Evolutionary conservation across 2,797 vertebrate species (phyloP).

Genomic region (Anomalospiza imberbis): DNA sequence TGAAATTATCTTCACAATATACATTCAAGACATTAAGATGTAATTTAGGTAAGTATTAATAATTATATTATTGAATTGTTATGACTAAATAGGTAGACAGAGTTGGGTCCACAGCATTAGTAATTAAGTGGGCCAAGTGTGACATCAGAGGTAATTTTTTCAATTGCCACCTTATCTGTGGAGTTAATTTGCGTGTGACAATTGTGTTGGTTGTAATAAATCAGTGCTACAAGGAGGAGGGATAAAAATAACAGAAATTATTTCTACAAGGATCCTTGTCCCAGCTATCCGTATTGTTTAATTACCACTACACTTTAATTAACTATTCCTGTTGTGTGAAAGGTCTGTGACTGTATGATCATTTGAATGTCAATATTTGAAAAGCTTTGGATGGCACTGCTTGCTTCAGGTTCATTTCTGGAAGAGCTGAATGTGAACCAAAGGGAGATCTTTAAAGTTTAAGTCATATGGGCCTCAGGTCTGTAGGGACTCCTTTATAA

Average conservation of each 20-base stretch:
- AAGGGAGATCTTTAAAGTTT: not conserved
- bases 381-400: not conserved
- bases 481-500: not conserved
- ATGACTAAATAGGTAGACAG: slow-evolving; percentile 34
- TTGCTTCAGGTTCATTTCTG: not conserved
- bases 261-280: slow-evolving; percentile 9
- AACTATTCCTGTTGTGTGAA: not conserved
- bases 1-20: slow-evolving; percentile 47
- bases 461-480: not conserved
- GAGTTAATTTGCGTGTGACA: slow-evolving; percentile 36
- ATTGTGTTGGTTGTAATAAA: slow-evolving; percentile 37
- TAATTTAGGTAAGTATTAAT: slow-evolving; percentile 58
- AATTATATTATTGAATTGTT: slow-evolving; percentile 53
- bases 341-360: not conserved
- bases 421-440: not conserved
- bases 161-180: slow-evolving; percentile 29
- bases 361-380: not conserved
- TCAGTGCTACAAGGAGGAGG: not conserved
- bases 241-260: slow-evolving; percentile 42
- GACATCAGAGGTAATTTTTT: slow-evolving; percentile 41
- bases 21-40: slow-evolving; percentile 41
- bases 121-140: slow-evolving; percentile 36
- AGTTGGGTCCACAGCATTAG: slow-evolving; percentile 2
- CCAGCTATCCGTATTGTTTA: not conserved
- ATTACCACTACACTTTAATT: not conserved